Base-by-base conservation (phyloP, 2,113 vertebrate genomes). In the Petaurus breviceps region DNA sequence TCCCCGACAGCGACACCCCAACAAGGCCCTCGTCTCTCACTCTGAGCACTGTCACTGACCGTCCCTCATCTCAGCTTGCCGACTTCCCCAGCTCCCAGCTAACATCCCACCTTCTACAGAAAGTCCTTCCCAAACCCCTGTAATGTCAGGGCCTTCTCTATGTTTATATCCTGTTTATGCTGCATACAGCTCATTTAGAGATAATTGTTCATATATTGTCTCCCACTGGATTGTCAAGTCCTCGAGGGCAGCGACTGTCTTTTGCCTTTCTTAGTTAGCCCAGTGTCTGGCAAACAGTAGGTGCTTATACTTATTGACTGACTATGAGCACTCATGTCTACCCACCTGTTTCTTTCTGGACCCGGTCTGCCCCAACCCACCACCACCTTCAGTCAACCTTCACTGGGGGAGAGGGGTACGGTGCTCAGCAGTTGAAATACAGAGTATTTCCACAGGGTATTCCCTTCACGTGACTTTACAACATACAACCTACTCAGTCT, bases 401-500 rank as follows among this genome's bases (percentile, higher is more conserved):
- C 22, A 51, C 93, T 26, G 50, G 26, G 90, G 68, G 68, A 3
- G 57, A 3, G 28, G 0, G 11, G 11, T 8, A n/a, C n/a, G 49
- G 90, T 53, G 46, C 61, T 22, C 46, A 49, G 94, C 10, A 31
- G 51, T 24, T 92, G 61, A 43, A 11, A 50, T 0, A 5, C 50
- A 14, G 90, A 51, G 53, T 8, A 37, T 53, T 55, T 50, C 53
- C 53, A 52, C 89, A 8, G 28, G 47, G 26, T 90, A n/a, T 7
- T 53, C 52, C 84, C 23, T 49, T 95, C 55, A 22, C 24, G 37
- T 68, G 51, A 52, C 93, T 93, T 57, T 19, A 93, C 2, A 94
- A 55, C 23, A 92, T 53, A 77, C 16, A 94, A 57, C 31, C 93
- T 93, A n/a, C 51, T 94, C 93, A 10, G 53, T 51, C n/a, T 22